phyloP scores from a whole-genome alignment of 2,797 vertebrate species.

The Alouatta caraya region DNA sequence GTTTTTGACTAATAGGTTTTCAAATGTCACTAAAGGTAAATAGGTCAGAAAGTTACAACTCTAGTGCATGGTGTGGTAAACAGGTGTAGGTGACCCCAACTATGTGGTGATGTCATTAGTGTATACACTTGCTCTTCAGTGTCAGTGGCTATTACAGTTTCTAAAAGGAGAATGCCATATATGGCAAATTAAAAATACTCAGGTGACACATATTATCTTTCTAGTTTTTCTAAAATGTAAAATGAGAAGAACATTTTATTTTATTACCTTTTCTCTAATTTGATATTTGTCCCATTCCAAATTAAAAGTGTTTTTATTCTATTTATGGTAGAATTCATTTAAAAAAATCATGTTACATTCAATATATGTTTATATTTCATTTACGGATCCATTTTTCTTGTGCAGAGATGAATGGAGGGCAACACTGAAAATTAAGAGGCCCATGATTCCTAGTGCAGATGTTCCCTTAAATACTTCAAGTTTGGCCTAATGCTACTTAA shows the following conservation, averaged over 20 bases:
- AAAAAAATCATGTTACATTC: neutral
- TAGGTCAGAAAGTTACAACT: slow-evolving; percentile 88
- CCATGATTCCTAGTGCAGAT: neutral
- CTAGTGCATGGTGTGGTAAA: slow-evolving; percentile 83
- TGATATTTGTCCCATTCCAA: neutral
- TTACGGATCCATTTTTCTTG: neutral
- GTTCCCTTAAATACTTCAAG: neutral
- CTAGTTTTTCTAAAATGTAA: slow-evolving; percentile 48
- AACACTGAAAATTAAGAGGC: neutral
- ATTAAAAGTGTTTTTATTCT: neutral
- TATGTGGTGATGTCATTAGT: slow-evolving; percentile 84
- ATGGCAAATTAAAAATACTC: slow-evolving; percentile 74
- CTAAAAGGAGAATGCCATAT: slow-evolving; percentile 78
- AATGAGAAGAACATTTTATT: slow-evolving; percentile 5
- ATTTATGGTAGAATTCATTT: neutral
- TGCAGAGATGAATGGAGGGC: neutral
- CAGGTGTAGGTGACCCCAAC: slow-evolving; percentile 86
- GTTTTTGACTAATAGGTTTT: slow-evolving; percentile 88
- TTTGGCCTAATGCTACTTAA: neutral
- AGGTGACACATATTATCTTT: slow-evolving; percentile 62
- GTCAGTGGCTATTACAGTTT: slow-evolving; percentile 82
- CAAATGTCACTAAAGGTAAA: slow-evolving; percentile 90
- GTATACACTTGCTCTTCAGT: slow-evolving; percentile 81
- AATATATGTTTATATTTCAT: neutral
- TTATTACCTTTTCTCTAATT: neutral